phyloP scores from a whole-genome alignment of 2,888 invertebrate species.

The Scaptomyza polygonia region DNA sequence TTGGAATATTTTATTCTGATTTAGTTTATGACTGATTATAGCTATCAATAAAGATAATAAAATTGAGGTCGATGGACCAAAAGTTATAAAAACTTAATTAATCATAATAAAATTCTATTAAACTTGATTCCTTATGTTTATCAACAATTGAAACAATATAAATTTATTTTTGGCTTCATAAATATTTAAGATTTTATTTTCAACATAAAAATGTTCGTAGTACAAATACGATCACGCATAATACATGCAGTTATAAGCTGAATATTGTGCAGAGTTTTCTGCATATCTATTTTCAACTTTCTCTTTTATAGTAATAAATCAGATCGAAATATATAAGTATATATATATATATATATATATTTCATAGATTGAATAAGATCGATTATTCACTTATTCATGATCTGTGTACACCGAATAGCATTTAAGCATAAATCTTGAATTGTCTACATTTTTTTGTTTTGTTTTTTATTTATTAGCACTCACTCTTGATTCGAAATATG shows the following conservation, averaged over 20 bases:
- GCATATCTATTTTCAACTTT: constrained; percentile 9
- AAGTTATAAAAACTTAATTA: not conserved
- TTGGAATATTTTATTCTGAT: not conserved
- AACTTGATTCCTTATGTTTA: not conserved
- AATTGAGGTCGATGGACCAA: not conserved
- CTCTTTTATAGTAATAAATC: constrained; percentile 15
- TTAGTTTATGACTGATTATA: not conserved
- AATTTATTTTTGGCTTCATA: constrained; percentile 29
- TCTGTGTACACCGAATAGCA: constrained; percentile 25
- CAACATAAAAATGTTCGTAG: constrained; percentile 54
- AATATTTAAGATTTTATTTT: constrained; percentile 54
- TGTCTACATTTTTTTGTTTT: constrained; percentile 7
- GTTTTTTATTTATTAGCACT: constrained; percentile 5
- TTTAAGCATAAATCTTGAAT: constrained; percentile 34
- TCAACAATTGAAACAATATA: not conserved
- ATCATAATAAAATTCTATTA: not conserved
- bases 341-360: constrained; percentile 11
- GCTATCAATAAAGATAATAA: not conserved
- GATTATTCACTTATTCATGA: constrained; percentile 12
- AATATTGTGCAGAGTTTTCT: constrained; percentile 16
- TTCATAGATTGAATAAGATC: constrained; percentile 17
- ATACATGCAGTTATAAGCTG: constrained; percentile 45
- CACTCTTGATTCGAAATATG: constrained; percentile 5
- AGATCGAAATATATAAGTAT: constrained; percentile 23
- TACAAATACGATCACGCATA: constrained; percentile 48